These are phyloP conservation scores for Strigops habroptila DNA, from an alignment of 2,113 vertebrate genomes.

Conservation along the genomic window DNA sequence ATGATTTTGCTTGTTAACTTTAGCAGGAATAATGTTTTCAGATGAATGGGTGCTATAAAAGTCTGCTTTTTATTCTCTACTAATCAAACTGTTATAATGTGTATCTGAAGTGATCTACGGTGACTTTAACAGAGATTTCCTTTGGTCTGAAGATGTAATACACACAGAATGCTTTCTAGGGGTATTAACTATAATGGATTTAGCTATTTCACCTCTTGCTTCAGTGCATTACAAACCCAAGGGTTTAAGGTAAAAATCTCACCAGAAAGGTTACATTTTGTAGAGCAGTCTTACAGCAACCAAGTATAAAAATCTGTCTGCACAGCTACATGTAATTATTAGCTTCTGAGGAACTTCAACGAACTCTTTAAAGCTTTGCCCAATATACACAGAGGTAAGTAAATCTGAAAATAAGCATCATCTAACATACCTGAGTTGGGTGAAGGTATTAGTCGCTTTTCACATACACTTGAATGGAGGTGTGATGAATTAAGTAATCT, in stretches of 20 bases:
- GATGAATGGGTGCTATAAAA: not conserved
- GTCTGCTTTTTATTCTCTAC: conserved; percentile 2
- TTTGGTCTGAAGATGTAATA: conserved; percentile 13
- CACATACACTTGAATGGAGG: not conserved
- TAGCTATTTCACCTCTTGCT: conserved; percentile 22
- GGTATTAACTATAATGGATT: not conserved
- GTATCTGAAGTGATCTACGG: not conserved
- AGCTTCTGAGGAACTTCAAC: conserved; percentile 28
- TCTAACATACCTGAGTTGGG: not conserved
- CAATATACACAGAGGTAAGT: conserved; percentile 35
- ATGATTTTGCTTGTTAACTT: conserved; percentile 30
- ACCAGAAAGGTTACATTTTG: conserved; percentile 16
- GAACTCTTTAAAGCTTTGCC: conserved; percentile 52
- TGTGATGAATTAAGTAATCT: conserved; percentile 17
- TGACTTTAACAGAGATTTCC: conserved; percentile 4
- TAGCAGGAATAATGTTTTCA: conserved; percentile 1
- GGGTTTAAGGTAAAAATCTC: conserved; percentile 30
- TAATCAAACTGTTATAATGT: conserved; percentile 19
- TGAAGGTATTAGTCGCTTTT: conserved; percentile 1
- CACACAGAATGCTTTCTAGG: not conserved
- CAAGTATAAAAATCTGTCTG: conserved; percentile 21
- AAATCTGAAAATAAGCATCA: conserved; percentile 51
- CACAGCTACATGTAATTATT: not conserved
- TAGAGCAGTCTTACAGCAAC: not conserved
- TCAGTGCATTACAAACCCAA: not conserved